Base-by-base conservation (phyloP, 1,140 invertebrate species). In the Bicyclus anynana region DNA sequence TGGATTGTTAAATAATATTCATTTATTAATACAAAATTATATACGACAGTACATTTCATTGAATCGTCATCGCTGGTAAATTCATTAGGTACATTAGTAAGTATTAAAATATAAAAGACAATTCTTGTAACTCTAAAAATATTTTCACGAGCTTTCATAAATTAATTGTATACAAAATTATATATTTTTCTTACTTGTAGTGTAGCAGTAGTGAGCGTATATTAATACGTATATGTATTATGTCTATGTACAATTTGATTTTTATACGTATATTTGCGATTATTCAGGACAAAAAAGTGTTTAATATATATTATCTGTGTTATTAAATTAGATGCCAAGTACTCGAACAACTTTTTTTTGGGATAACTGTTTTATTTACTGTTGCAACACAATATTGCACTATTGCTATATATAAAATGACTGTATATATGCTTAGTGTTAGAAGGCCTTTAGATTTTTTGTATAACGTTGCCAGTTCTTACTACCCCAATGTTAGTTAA, bases 131-230 rank as follows among this genome's bases (percentile, higher is more conserved):
- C 67, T 77, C 70, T 72, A 71, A 70, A 56, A 78, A 78, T 74
- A 77, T 74, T 84, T 80, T 80, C 80, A 86, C 74, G 81, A 85
- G 81, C 82, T 85, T 87, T 85, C 70, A 78, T 75, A 81, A 71
- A 77, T 81, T 84, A 86, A 74, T 82, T 81, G 64, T 71, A 76
- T 78, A 62, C 60, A 74, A 77, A 82, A 71, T 69, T 84, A 84
- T 84, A 83, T 86, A 86, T 86, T 86, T 84, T 86, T 86, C 76
- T 84, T 86, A 86, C 83, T 83, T 72, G 68, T 85, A 85, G 71
- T 59, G 72, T 84, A 84, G 80, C 48, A 23, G 59, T 82, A 82
- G 79, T 53, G 54, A 67, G 73, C 72, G 59, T 69, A 69, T 56
- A 56, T 44, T 66, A 63, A 56, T 67, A 37, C 59, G 44, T 68